Conservation (phyloP, 2,888 invertebrate species). For the Andrena flavipes region DNA sequence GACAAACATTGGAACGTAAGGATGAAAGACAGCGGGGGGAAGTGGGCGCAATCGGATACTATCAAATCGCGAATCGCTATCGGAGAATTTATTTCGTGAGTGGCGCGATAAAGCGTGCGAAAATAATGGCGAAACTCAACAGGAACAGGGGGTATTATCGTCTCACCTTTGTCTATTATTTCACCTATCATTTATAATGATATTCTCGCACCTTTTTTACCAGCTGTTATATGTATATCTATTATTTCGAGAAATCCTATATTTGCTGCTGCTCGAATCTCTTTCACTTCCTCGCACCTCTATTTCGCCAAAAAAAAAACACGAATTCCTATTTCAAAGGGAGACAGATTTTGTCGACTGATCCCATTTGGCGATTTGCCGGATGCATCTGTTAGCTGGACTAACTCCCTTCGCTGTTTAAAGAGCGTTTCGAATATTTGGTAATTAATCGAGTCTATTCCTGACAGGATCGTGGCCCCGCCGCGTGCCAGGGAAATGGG, state of each 20-base stretch:
- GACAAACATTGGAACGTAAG: slow-evolving; percentile 34
- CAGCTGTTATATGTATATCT: background rate
- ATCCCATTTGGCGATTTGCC: slow-evolving; percentile 42
- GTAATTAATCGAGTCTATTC: slow-evolving; percentile 52
- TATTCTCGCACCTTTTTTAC: background rate
- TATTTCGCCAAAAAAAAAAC: slow-evolving; percentile 13
- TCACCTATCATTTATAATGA: background rate
- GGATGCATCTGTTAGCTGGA: slow-evolving; percentile 23
- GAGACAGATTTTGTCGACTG: slow-evolving; percentile 12
- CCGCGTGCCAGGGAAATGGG: slow-evolving; percentile 8
- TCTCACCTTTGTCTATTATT: slow-evolving; percentile 4
- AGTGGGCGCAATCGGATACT: slow-evolving; percentile 42
- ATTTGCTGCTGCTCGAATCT: background rate
- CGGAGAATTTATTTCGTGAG: slow-evolving; percentile 33
- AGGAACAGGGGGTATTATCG: slow-evolving; percentile 23
- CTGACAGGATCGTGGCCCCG: slow-evolving; percentile 9
- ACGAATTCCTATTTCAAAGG: slow-evolving; percentile 26
- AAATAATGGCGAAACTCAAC: slow-evolving; percentile 31
- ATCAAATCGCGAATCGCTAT: slow-evolving; percentile 36
- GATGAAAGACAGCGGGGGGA: slow-evolving; percentile 18
- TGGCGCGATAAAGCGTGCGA: slow-evolving; percentile 17
- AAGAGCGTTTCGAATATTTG: slow-evolving; percentile 44
- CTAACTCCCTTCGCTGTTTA: slow-evolving; percentile 17
- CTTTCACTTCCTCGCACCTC: background rate
- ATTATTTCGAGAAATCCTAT: background rate